A percentile compares a stretch with the other conserved stretches of the same genome.
Conservation (phyloP, 1,140 invertebrate species). For the Zaprionus ghesquierei region DNA sequence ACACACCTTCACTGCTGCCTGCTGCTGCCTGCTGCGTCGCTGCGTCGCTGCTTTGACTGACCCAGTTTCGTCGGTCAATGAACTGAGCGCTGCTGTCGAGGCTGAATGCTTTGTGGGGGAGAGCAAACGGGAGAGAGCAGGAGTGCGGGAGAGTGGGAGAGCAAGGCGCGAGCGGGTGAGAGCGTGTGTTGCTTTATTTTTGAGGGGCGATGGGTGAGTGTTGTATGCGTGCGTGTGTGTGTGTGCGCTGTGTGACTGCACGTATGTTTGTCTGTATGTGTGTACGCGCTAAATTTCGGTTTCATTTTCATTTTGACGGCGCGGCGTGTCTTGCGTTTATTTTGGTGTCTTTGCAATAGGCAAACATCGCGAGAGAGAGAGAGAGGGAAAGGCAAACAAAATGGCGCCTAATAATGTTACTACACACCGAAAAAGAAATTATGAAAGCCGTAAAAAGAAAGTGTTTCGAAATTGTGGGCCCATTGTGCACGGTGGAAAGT, state of each 20-base stretch:
- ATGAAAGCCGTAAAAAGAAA: constrained; percentile 78
- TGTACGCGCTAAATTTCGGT: constrained; percentile 76
- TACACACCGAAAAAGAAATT: constrained; percentile 65
- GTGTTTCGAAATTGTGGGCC: constrained; percentile 76
- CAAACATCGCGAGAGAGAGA: constrained; percentile 40
- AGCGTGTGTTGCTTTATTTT: constrained; percentile 25
- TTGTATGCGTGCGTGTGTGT: constrained; percentile 29
- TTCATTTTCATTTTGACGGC: constrained; percentile 74
- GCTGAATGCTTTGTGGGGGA: constrained; percentile 39
- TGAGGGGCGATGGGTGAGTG: constrained; percentile 43
- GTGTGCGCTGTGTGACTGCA: constrained; percentile 20
- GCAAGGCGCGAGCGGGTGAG: constrained; percentile 21
- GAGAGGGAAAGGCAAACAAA: constrained; percentile 40
- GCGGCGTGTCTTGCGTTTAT: constrained; percentile 67
- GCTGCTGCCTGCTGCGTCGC: constrained; percentile 14
- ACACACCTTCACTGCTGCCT: constrained; percentile 61
- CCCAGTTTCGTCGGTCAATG: constrained; percentile 76
- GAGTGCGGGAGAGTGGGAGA: neutral
- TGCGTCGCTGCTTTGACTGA: constrained; percentile 56
- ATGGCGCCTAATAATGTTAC: constrained; percentile 72
- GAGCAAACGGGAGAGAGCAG: constrained; percentile 5
- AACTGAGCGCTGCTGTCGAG: constrained; percentile 64
- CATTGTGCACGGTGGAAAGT: neutral
- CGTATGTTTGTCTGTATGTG: constrained; percentile 32
- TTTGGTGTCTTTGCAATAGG: constrained; percentile 77